phyloP scores from a whole-genome alignment of 2,113 vertebrate species.

The Eptesicus fuscus region DNA sequence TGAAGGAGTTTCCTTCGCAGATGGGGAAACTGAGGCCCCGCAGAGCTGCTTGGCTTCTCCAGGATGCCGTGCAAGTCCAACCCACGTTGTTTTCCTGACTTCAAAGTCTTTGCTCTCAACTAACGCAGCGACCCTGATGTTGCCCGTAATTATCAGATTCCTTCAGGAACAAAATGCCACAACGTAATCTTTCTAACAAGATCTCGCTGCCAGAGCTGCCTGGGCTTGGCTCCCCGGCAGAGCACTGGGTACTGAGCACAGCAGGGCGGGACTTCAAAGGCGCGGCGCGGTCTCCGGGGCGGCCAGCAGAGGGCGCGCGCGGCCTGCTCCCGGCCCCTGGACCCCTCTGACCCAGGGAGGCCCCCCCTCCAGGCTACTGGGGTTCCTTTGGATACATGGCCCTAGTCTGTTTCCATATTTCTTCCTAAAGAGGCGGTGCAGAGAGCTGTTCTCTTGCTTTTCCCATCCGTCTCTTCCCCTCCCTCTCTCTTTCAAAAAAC shows the following conservation, averaged over 20 bases:
- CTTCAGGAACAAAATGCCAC: conserved; percentile 30
- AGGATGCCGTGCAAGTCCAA: neutral
- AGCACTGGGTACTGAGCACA: conserved; percentile 53
- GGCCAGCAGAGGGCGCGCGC: conserved; percentile 79
- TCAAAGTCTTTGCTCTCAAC: neutral
- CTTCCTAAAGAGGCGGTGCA: neutral
- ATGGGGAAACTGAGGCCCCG: neutral
- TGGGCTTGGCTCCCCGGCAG: neutral
- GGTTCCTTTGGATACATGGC: neutral
- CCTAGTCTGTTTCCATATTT: neutral
- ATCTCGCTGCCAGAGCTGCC: conserved; percentile 40
- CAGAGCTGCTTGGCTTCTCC: neutral
- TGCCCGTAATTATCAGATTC: conserved; percentile 43
- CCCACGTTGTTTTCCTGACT: neutral
- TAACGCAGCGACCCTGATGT: neutral
- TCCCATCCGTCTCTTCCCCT: neutral
- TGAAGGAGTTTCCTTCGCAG: neutral
- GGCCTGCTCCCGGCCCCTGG: conserved; percentile 37
- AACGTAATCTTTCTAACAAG: conserved; percentile 60
- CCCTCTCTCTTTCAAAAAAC: neutral
- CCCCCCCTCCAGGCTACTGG: neutral
- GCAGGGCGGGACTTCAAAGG: conserved; percentile 51
- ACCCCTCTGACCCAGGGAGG: neutral
- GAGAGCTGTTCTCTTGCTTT: neutral
- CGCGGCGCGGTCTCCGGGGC: neutral